Conservation (phyloP, 2,797 vertebrate genomes). For the Catostomus latipinnis region DNA sequence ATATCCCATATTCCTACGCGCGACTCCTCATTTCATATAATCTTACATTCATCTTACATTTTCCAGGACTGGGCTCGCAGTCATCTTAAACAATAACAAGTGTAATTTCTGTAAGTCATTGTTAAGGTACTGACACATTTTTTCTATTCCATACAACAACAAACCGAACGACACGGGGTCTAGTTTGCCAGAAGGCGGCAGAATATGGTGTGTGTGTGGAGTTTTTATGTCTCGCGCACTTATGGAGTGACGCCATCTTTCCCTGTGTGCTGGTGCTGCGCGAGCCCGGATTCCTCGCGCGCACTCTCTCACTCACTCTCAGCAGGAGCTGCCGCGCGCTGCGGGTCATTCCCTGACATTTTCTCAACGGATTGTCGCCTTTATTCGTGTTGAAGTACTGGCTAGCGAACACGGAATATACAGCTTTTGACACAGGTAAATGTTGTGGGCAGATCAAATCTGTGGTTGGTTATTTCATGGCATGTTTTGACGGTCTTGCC, state of each 20-base stretch:
- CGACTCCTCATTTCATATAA: neutral
- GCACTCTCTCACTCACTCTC: neutral
- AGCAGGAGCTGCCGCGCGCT: conserved; percentile 36
- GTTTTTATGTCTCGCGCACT: conserved; percentile 73
- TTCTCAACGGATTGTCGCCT: conserved; percentile 55
- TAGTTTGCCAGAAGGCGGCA: conserved; percentile 75
- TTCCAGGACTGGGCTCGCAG: neutral
- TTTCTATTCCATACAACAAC: neutral
- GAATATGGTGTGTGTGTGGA: conserved; percentile 70
- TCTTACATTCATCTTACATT: neutral
- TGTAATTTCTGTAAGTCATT: too few species aligned
- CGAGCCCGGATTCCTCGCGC: neutral
- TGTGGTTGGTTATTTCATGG: neutral
- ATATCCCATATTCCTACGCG: conserved; percentile 58
- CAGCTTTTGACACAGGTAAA: conserved; percentile 77
- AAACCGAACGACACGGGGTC: conserved; percentile 51
- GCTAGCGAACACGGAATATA: conserved; percentile 72
- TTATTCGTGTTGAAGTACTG: conserved; percentile 63
- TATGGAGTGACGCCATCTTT: conserved; percentile 82
- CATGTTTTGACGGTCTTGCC: conserved; percentile 12
- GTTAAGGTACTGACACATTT: neutral
- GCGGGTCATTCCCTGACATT: conserved; percentile 46
- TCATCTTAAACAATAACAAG: neutral
- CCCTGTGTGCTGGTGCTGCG: conserved; percentile 65
- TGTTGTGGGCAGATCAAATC: conserved; percentile 47